Evolutionary conservation across 2,888 invertebrate species (phyloP), one percentile per base, ranked within the genome.

Genomic region (Maniola hyperantus): DNA sequence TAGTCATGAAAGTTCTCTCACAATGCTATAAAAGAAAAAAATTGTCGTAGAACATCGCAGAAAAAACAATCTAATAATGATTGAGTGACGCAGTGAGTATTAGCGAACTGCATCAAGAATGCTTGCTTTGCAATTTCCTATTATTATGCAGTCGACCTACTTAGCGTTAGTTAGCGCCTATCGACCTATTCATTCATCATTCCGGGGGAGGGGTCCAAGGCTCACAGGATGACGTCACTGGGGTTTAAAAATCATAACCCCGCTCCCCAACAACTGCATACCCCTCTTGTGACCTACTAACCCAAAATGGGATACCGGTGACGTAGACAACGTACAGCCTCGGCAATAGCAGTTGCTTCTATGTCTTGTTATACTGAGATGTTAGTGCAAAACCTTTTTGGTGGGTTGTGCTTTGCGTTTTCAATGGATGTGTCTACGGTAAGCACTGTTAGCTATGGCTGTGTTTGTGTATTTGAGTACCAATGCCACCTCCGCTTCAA

Each of bases 101-200:
- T 8, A 6, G 6, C 13, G 15, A 6, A 42, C 2, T 57, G 57
- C 57, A 42, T 10, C 57, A 20, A 18, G 7, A 15, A 34, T 2
- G 39, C 42, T 39, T 20, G 20, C 26, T 36, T 64, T 51, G 50
- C 64, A 51, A 48, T 54, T 58, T 51, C 34, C 55, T 63, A 50
- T 60, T 48, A 46, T 63, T 53, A 48, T 71, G 62, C 68, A 71
- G 64, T 60, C 68, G 71, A 71, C 71, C 71, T 65, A 71, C 66
- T 68, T 65, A 66, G 46, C 64, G 70, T 62, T 70, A 70, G 61
- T 69, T 82, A 82, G 73, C 75, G 82, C 73, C 76, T 79, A 84
- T 86, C 81, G 79, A 83, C 78, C 80, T 80, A 79, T 89, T 90
- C 90, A 91, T 91, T 91, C 90, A 91, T 90, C 85, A 89, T 89